A percentile compares a stretch with the other conserved stretches of the same genome.
These are phyloP conservation scores for Calidris pygmaea DNA, from an alignment of 2,113 vertebrate genomes.

Conservation along the genomic window DNA sequence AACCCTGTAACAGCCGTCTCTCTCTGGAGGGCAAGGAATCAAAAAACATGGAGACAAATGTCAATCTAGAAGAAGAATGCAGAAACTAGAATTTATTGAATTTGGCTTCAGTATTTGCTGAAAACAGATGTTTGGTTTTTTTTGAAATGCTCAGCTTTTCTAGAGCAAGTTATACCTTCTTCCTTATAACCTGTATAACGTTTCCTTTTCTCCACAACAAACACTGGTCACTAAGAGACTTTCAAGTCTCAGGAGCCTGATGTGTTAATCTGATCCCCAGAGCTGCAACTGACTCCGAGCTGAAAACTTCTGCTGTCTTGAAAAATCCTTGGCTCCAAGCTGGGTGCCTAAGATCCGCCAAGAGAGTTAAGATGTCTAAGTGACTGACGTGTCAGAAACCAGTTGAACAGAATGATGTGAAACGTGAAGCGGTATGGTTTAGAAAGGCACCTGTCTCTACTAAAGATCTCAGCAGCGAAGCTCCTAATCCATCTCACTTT, in stretches of 20 bases:
- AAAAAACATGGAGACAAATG: background rate
- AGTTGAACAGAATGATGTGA: background rate
- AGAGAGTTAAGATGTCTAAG: background rate
- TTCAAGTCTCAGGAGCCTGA: background rate
- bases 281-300: background rate
- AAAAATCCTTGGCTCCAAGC: background rate
- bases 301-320: background rate
- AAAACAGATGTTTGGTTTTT: background rate
- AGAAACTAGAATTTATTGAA: background rate
- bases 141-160: background rate
- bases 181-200: background rate
- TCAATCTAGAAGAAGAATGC: background rate
- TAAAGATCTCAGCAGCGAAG: background rate
- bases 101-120: background rate
- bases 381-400: background rate
- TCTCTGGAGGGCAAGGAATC: background rate
- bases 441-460: background rate
- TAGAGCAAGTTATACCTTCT: background rate
- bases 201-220: slow-evolving; percentile 18
- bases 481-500: background rate
- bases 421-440: background rate
- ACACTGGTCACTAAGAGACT: background rate
- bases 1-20: background rate
- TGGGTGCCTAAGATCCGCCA: background rate
- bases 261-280: background rate